Base-by-base conservation (phyloP, 1,140 invertebrate species). In the Aplysia californica region DNA sequence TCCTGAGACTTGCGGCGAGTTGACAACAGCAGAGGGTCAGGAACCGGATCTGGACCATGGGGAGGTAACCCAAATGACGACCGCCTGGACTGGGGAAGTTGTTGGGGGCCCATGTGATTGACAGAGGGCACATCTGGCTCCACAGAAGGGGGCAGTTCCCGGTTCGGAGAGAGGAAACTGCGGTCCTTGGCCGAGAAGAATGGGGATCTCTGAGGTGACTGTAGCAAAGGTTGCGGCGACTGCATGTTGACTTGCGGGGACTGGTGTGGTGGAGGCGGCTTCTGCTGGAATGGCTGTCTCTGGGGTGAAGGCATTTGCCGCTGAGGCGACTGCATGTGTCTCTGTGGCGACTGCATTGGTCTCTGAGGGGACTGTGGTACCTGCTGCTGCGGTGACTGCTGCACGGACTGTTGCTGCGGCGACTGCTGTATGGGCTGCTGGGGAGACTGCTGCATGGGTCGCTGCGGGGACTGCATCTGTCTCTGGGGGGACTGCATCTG, bases 1-100 rank as follows among this genome's bases (percentile, higher is more conserved):
- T 75, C 72, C 29, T 75, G 72, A 3, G 72, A 75, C 39, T 75
- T 75, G 36, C 72, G 10, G 33, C 68, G 68, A 3, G 66, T 26
- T 1, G 66, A 68, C 6, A 44, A 31, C 36, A 36, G 61, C 31
- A 65, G 2, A 6, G 61, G 61, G 6, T 36, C n/a, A 35, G 10
- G 38, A 31, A 29, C 10, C 33, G 39, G 66, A 2, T 68, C 36
- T 15, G 20, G 66, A n/a, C n/a, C n/a, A n/a, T n/a, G n/a, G n/a
- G n/a, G n/a, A n/a, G n/a, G n/a, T n/a, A n/a, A n/a, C n/a, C n/a
- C n/a, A n/a, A n/a, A n/a, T n/a, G n/a, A n/a, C n/a, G n/a, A n/a
- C n/a, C n/a, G n/a, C n/a, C n/a, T n/a, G n/a, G n/a, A n/a, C n/a
- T n/a, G n/a, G n/a, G n/a, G n/a, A n/a, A n/a, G n/a, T n/a, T n/a